These are phyloP conservation scores for Malaclemys terrapin DNA, from an alignment of 2,113 vertebrate genomes.

Conservation along the genomic window DNA sequence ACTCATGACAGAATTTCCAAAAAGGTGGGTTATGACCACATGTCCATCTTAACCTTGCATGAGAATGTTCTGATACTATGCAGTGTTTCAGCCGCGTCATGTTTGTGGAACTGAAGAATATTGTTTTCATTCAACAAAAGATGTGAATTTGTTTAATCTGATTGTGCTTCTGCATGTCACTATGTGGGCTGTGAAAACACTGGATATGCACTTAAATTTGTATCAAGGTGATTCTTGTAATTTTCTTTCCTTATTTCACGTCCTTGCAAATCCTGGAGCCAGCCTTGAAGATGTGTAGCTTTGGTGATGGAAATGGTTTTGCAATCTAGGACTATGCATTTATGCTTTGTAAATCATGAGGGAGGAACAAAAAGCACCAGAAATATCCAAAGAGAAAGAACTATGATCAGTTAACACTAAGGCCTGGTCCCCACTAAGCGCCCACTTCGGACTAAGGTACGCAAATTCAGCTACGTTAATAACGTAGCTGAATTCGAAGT, in stretches of 20 bases:
- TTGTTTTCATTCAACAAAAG: background rate
- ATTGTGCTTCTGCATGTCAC: background rate
- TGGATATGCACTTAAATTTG: background rate
- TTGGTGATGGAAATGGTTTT: background rate
- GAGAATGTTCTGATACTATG: background rate
- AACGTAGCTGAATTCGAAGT: too few relatives aligned
- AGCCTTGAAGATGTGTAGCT: background rate
- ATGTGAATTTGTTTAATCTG: background rate
- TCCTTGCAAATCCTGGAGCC: background rate
- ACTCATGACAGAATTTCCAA: slow-evolving; percentile 31
- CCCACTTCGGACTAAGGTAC: too few relatives aligned
- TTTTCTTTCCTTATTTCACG: background rate
- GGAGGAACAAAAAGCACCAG: background rate
- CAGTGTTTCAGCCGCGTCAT: background rate
- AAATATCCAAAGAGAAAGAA: background rate
- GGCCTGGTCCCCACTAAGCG: too few relatives aligned
- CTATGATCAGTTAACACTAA: background rate
- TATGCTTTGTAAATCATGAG: background rate
- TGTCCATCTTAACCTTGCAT: background rate
- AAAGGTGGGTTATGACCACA: background rate
- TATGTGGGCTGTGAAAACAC: background rate
- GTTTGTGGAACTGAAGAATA: background rate
- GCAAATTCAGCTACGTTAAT: too few relatives aligned
- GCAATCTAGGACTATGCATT: background rate
- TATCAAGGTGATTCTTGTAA: background rate